Conservation (phyloP, 2,113 vertebrate genomes). For the Pseudorhombus dupliciocellatus region DNA sequence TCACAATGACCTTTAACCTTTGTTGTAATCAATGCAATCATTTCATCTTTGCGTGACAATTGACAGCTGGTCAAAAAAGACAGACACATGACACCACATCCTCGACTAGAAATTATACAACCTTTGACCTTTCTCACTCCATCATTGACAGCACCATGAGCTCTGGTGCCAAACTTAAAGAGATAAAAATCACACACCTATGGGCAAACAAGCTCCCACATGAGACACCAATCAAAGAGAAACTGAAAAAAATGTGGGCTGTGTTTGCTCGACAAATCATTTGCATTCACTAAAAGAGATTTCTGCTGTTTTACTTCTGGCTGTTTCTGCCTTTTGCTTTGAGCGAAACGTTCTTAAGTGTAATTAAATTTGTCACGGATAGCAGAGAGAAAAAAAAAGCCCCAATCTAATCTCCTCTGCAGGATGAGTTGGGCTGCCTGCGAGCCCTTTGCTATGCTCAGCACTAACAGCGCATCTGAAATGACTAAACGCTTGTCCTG, state of each 20-base stretch:
- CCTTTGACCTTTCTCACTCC: too few relatives aligned
- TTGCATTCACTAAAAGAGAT: neutral
- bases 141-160: too few relatives aligned
- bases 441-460: conserved; percentile 66
- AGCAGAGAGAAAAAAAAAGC: neutral
- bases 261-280: neutral
- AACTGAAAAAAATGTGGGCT: neutral
- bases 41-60: too few relatives aligned
- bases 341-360: neutral
- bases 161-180: too few relatives aligned
- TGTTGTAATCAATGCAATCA: too few relatives aligned
- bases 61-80: neutral
- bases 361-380: too few relatives aligned
- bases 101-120: too few relatives aligned
- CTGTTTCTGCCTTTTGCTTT: neutral
- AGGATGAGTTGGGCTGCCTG: conserved; percentile 40
- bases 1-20: too few relatives aligned
- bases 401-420: neutral
- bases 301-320: neutral
- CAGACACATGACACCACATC: too few relatives aligned
- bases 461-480: conserved; percentile 75
- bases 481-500: conserved; percentile 81
- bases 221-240: too few relatives aligned
- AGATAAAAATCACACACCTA: too few relatives aligned
- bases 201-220: too few relatives aligned